Base-by-base conservation (phyloP, 1,140 invertebrate genomes). In the Leptinotarsa texana region DNA sequence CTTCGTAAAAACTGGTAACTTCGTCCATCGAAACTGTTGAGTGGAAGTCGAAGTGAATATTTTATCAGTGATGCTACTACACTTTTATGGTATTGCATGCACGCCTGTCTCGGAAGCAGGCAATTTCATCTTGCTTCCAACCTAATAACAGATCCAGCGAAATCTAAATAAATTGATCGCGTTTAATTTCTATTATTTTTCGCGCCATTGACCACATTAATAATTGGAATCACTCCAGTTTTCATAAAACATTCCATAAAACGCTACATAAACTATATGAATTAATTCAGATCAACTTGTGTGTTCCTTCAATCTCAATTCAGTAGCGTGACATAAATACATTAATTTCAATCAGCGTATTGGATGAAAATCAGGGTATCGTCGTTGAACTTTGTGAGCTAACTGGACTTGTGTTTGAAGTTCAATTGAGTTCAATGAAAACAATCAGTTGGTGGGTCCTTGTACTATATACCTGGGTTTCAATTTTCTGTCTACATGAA, bases 291-390 rank as follows among this genome's bases (percentile, higher is more conserved):
- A 57, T 17, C 51, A 15, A 57, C 51, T 57, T 57, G 51, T 57
- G 51, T 57, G 51, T 57, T 57, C 51, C 51, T 57, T 57, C 51
- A 57, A 57, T 57, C 51, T 17, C 51, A 57, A 57, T 18, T 57
- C 51, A 57, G 51, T 57, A 57, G 51, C 51, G 51, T 57, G 51
- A 57, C 51, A 57, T 57, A 57, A 57, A 57, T 57, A 57, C 51
- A 57, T 57, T 57, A 57, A 57, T 57, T 57, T 57, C 51, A 57
- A 57, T 57, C 13, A 57, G n/a, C 13, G 51, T 17, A 57, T 57
- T 57, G 51, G 51, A 57, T 57, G 51, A 18, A 57, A 57, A 57
- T 57, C 51, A 18, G 15, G n/a, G 51, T 15, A 57, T 57, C n/a
- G 51, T 5, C 33, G 33, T 17, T 57, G 17, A 57, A 57, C 51